These are phyloP conservation scores for Myotis davidii DNA, from an alignment of 2,113 vertebrate species.

Conservation along the genomic window DNA sequence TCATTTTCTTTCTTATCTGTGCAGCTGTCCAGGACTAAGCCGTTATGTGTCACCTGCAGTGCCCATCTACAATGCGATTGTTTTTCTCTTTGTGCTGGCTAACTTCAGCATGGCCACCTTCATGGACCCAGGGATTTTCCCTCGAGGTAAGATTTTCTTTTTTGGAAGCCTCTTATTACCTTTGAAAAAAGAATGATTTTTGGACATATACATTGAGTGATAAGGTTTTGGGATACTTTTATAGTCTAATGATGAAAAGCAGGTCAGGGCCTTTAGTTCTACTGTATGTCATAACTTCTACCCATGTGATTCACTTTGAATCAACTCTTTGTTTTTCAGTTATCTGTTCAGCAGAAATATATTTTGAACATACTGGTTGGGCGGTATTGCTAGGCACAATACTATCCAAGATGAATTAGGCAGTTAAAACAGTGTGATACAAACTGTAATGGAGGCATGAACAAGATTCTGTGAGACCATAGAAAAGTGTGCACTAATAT, in stretches of 20 bases:
- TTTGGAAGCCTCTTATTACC: not conserved
- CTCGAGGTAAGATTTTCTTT: conserved; percentile 89
- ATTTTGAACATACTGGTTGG: not conserved
- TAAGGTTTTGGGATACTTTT: not conserved
- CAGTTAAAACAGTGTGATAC: not conserved
- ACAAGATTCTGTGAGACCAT: not conserved
- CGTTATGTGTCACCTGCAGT: conserved; percentile 91
- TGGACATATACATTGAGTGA: not conserved
- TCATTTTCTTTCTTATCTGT: conserved; percentile 56
- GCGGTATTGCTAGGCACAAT: not conserved
- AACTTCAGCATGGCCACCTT: conserved; percentile 99
- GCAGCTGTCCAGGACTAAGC: conserved; percentile 95
- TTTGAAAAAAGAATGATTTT: conserved; percentile 34
- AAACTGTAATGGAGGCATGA: not conserved
- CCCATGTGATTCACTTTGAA: not conserved
- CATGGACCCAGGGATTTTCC: conserved; percentile 98
- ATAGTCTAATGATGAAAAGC: not conserved
- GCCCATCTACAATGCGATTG: conserved; percentile 92
- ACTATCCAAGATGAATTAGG: not conserved
- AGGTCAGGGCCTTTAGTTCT: not conserved
- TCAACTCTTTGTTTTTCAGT: conserved; percentile 11
- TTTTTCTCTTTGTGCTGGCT: conserved; percentile 97
- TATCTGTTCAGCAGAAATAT: not conserved
- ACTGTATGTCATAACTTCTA: not conserved
- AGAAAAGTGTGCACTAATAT: not conserved